Evolutionary conservation across 2,797 vertebrate species (phyloP).

Genomic region (Gadopsis bispinosus): DNA sequence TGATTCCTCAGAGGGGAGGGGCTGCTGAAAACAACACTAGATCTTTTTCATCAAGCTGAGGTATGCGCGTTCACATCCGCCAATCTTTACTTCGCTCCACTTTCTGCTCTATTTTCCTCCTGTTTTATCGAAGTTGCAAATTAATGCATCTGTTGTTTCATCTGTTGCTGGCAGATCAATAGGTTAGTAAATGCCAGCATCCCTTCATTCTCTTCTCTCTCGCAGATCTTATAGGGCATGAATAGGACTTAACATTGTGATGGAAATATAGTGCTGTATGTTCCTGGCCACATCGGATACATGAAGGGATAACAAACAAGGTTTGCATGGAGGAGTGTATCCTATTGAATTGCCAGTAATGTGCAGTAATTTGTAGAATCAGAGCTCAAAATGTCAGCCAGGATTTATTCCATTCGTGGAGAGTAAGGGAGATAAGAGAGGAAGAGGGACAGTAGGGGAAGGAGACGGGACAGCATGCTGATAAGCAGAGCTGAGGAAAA

Average conservation of each 20-base stretch:
- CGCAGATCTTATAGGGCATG: slow-evolving; percentile 24
- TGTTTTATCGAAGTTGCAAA: slow-evolving; percentile 57
- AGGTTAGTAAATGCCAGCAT: slow-evolving; percentile 51
- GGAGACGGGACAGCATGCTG: slow-evolving; percentile 36
- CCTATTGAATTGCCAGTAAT: slow-evolving; percentile 52
- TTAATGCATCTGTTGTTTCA: slow-evolving; percentile 44
- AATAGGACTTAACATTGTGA: slow-evolving; percentile 21
- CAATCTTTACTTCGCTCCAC: slow-evolving; percentile 18
- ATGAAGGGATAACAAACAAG: slow-evolving; percentile 12
- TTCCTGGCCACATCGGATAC: not conserved
- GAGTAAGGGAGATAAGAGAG: slow-evolving; percentile 53
- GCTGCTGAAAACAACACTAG: slow-evolving; percentile 95
- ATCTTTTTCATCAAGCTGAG: slow-evolving; percentile 97
- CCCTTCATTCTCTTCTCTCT: slow-evolving; percentile 22
- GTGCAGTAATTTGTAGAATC: slow-evolving; percentile 56
- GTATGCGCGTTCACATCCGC: slow-evolving; percentile 77
- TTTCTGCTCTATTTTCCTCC: not conserved
- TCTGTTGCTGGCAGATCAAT: slow-evolving; percentile 54
- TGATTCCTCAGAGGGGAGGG: slow-evolving; percentile 92
- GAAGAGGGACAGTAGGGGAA: slow-evolving; percentile 26
- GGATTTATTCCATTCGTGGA: slow-evolving; percentile 60
- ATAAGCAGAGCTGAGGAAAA: slow-evolving; percentile 39
- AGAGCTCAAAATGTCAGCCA: slow-evolving; percentile 44
- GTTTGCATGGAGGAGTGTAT: slow-evolving; percentile 5
- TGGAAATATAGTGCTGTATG: slow-evolving; percentile 5